Percentiles rank a stretch among this genome's conserved stretches.
These are phyloP conservation scores for Aix galericulata DNA, from an alignment of 2,113 vertebrate genomes.

Conservation along the genomic window DNA sequence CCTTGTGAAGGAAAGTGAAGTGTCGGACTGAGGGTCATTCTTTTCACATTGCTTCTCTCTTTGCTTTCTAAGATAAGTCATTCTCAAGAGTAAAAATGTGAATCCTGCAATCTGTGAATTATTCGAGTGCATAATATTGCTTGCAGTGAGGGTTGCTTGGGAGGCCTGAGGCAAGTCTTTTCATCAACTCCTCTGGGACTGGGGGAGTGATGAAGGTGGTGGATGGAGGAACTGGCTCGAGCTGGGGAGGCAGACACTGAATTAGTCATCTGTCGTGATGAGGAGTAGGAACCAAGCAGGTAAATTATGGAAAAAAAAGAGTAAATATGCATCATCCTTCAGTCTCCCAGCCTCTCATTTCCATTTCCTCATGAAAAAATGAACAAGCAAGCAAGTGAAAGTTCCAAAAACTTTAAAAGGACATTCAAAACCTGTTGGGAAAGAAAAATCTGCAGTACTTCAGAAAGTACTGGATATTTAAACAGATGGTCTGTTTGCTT, in stretches of 20 bases:
- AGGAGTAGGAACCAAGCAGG: not conserved
- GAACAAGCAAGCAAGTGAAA: not conserved
- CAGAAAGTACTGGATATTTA: not conserved
- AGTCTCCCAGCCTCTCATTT: slow-evolving; percentile 1
- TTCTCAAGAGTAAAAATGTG: slow-evolving; percentile 7
- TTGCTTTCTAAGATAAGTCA: not conserved
- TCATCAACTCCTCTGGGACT: slow-evolving; percentile 3
- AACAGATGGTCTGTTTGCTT: slow-evolving; percentile 60
- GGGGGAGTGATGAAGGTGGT: not conserved
- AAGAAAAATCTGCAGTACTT: not conserved
- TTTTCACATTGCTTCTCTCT: not conserved
- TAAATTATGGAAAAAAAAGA: not conserved
- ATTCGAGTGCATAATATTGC: not conserved
- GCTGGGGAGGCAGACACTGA: not conserved
- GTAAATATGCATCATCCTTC: not conserved
- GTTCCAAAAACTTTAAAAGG: slow-evolving; percentile 38
- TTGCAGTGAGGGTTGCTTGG: not conserved
- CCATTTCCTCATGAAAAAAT: slow-evolving; percentile 21
- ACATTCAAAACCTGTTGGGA: not conserved
- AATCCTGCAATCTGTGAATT: not conserved
- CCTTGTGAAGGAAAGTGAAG: not conserved
- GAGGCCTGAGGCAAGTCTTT: slow-evolving; percentile 1
- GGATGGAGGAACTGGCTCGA: not conserved
- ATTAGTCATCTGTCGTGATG: not conserved
- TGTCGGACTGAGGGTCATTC: not conserved